phyloP scores from a whole-genome alignment of 1,140 invertebrate species.

The Bombus breviceps region DNA sequence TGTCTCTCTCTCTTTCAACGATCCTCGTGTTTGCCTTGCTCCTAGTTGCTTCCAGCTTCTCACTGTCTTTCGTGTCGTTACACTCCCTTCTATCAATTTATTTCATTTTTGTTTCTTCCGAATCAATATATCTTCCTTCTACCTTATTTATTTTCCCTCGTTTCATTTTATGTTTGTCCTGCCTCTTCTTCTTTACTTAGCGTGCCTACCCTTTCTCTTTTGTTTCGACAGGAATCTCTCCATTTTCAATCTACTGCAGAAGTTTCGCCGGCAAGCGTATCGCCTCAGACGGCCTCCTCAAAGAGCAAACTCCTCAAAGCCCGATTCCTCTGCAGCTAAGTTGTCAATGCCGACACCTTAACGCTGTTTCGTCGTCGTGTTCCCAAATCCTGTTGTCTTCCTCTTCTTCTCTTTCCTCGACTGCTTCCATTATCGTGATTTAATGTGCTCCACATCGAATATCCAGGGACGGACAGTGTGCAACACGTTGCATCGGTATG shows the following conservation, averaged over 20 bases:
- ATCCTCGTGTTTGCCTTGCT: constrained; percentile 1
- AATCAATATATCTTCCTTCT: no score
- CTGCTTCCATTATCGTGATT: constrained; percentile 58
- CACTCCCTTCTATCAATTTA: not conserved
- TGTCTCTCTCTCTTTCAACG: not conserved
- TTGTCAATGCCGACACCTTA: not conserved
- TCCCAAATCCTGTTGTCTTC: not conserved
- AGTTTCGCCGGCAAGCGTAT: not conserved
- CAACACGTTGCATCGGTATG: constrained; percentile 41
- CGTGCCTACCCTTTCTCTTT: not conserved
- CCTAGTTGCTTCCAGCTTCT: not conserved
- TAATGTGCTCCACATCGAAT: constrained; percentile 67
- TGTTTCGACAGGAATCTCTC: not conserved
- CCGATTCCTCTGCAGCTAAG: not conserved
- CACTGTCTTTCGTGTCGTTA: not conserved
- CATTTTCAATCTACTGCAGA: not conserved
- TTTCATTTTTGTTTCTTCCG: not conserved
- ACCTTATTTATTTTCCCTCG: not conserved
- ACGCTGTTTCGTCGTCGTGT: not conserved
- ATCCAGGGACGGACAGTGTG: constrained; percentile 32
- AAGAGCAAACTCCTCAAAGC: constrained; percentile 13
- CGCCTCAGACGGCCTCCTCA: not conserved
- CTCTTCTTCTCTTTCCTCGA: not conserved
- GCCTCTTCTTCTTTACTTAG: not conserved
- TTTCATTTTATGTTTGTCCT: not conserved